Evolutionary conservation across 2,113 vertebrate species (phyloP).

Genomic region (Sylvia atricapilla): DNA sequence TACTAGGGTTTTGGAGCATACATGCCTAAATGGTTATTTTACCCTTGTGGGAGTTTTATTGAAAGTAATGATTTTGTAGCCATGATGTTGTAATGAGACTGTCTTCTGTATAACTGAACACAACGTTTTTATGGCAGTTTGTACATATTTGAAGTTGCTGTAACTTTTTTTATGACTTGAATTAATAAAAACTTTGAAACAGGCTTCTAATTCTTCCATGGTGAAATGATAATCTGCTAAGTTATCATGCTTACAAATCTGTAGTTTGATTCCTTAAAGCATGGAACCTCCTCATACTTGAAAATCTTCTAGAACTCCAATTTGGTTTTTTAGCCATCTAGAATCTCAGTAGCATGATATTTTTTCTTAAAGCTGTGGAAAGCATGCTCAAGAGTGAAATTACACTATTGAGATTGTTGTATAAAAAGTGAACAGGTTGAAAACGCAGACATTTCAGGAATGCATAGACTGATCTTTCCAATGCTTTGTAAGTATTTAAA

Average conservation of each 20-base stretch:
- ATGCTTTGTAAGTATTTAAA: not conserved
- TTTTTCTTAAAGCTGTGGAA: not conserved
- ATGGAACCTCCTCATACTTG: not conserved
- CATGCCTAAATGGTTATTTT: not conserved
- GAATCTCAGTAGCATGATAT: not conserved
- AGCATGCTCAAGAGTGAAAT: not conserved
- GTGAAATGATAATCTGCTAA: not conserved
- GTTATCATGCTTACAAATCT: not conserved
- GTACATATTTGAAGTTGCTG: conserved; percentile 64
- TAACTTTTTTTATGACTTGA: conserved; percentile 65
- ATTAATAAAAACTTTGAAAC: conserved; percentile 68
- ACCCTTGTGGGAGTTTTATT: not conserved
- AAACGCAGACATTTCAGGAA: not conserved
- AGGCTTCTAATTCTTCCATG: not conserved
- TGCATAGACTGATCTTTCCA: not conserved
- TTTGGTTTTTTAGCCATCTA: not conserved
- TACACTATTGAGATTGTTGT: not conserved
- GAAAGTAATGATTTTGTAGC: not conserved
- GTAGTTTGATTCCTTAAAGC: not conserved
- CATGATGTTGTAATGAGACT: not conserved
- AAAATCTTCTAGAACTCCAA: not conserved
- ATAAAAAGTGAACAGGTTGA: not conserved
- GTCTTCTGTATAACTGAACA: not conserved
- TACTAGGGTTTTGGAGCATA: not conserved
- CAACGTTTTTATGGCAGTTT: conserved; percentile 22